Percentiles rank a stretch among this genome's conserved stretches.
Evolutionary conservation across 2,797 vertebrate species (phyloP).

Genomic region (Mycteria americana): DNA sequence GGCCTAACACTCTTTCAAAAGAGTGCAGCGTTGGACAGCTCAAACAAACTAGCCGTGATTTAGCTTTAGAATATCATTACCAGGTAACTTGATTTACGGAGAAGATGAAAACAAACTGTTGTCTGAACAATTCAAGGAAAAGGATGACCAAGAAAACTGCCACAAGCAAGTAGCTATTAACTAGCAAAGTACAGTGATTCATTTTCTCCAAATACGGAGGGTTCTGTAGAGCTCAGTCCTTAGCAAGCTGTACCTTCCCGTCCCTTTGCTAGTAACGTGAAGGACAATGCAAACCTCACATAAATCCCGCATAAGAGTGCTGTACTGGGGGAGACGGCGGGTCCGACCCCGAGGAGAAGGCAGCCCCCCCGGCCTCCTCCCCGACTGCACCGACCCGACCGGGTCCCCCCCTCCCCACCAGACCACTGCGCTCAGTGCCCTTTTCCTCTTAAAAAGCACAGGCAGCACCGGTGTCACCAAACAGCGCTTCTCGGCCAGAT

Average conservation of each 20-base stretch:
- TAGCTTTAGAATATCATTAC: neutral
- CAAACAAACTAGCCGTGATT: neutral
- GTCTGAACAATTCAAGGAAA: neutral
- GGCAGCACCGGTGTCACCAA: neutral
- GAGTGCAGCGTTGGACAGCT: neutral
- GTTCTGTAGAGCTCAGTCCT: neutral
- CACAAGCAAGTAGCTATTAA: neutral
- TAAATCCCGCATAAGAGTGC: neutral
- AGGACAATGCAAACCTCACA: neutral
- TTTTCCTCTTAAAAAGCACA: neutral
- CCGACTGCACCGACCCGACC: rapidly evolving
- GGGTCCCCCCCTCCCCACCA: neutral
- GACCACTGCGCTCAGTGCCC: neutral
- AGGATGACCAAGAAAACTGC: neutral
- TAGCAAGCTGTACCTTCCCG: neutral
- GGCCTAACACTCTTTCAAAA: neutral
- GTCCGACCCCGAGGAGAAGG: neutral
- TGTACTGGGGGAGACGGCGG: neutral
- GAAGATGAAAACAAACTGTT: neutral
- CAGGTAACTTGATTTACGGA: neutral
- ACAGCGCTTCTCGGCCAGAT: neutral
- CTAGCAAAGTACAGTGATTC: neutral
- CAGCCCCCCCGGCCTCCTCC: neutral
- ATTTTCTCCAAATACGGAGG: neutral
- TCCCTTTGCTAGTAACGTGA: neutral